Evolutionary conservation across 1,140 invertebrate species (phyloP).

Genomic region (Chymomyza costata): DNA sequence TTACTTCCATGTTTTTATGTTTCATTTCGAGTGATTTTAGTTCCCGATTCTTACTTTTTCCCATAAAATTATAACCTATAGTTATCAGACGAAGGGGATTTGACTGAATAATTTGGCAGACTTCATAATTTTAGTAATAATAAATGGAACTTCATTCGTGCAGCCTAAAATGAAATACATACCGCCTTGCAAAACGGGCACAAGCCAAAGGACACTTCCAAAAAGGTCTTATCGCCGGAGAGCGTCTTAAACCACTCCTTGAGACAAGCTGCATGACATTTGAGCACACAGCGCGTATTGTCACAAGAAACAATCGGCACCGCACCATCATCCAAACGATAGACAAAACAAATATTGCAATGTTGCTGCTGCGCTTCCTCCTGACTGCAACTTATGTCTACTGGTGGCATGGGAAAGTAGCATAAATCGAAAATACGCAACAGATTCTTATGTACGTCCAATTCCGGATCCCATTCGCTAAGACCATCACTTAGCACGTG

Average conservation of each 20-base stretch:
- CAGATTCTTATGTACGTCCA: slow-evolving; percentile 67
- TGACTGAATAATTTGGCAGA: too few species aligned
- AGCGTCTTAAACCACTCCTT: slow-evolving; percentile 69
- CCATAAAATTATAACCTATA: too few species aligned
- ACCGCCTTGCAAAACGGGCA: slow-evolving; percentile 73
- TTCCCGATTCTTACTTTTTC: too few species aligned
- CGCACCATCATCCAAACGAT: slow-evolving; percentile 52
- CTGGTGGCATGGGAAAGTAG: slow-evolving; percentile 62
- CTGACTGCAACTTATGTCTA: slow-evolving; percentile 1
- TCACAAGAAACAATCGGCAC: slow-evolving; percentile 70
- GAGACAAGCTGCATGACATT: slow-evolving; percentile 63
- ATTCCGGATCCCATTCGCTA: slow-evolving; percentile 58
- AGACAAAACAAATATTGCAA: slow-evolving; percentile 66
- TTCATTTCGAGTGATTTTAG: too few species aligned
- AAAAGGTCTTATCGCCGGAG: slow-evolving; percentile 55
- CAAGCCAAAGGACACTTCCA: slow-evolving; percentile 55
- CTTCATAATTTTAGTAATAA: too few species aligned
- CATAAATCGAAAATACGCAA: slow-evolving; percentile 66
- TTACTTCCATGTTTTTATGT: too few species aligned
- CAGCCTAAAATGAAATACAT: too few species aligned
- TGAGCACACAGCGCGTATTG: slow-evolving; percentile 53
- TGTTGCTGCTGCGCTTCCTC: slow-evolving; percentile 30
- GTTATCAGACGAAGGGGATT: too few species aligned
- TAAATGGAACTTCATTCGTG: too few species aligned
- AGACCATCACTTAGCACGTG: slow-evolving; percentile 56